Percentiles rank a stretch among this genome's conserved stretches.
phyloP scores from a whole-genome alignment of 2,888 invertebrate genomes.

The Apotomis capreana region DNA sequence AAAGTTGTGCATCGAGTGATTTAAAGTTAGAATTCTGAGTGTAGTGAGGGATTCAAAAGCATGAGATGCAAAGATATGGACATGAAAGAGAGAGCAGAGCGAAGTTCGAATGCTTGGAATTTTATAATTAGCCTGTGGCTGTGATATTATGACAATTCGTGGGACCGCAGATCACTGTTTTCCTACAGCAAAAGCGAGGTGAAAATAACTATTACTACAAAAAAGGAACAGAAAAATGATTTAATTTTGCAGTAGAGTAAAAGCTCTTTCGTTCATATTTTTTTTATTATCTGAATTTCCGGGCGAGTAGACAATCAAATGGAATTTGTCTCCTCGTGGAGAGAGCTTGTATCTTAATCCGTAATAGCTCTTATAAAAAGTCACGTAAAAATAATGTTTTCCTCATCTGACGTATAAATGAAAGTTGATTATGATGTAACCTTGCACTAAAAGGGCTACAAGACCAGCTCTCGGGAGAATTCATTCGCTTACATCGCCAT shows the following conservation, averaged over 20 bases:
- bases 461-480: conserved; percentile 47
- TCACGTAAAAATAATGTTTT: conserved; percentile 18
- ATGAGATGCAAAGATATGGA: too few relatives aligned
- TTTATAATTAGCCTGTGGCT: too few relatives aligned
- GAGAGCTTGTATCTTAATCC: conserved; percentile 9
- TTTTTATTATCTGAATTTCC: background rate
- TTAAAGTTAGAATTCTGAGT: too few relatives aligned
- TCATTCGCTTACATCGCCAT: conserved; percentile 56
- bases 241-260: background rate
- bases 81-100: too few relatives aligned
- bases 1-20: too few relatives aligned
- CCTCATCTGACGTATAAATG: background rate
- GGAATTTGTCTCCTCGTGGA: background rate
- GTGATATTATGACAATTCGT: too few relatives aligned
- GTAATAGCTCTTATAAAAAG: conserved; percentile 19
- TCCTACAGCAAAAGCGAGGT: too few relatives aligned
- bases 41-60: too few relatives aligned
- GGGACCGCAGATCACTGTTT: too few relatives aligned
- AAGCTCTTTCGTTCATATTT: too few relatives aligned
- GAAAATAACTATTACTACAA: too few relatives aligned
- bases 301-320: conserved; percentile 1
- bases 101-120: too few relatives aligned
- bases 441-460: conserved; percentile 15
- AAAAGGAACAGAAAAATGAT: background rate
- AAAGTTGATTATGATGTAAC: conserved; percentile 29